Evolutionary conservation across 1,140 invertebrate species (phyloP).

Genomic region (Drosophila seguyi): DNA sequence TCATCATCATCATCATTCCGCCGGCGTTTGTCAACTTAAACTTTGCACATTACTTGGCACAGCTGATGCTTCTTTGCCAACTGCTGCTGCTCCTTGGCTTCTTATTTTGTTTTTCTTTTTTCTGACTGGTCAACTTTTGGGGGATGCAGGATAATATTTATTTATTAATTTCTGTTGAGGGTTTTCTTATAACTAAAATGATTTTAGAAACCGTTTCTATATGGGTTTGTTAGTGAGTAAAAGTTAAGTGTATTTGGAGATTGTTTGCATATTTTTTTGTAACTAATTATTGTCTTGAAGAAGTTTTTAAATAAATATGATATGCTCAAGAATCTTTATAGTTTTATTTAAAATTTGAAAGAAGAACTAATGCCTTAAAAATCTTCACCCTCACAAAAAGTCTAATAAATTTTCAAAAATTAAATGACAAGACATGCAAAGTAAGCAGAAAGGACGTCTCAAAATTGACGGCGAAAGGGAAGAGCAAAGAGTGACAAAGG

Average conservation of each 20-base stretch:
- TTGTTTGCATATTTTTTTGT: not conserved
- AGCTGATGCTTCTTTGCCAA: constrained; percentile 26
- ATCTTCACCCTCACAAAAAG: not conserved
- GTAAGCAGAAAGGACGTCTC: not conserved
- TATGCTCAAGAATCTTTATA: not conserved
- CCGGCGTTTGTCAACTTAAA: constrained; percentile 42
- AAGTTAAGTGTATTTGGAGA: not conserved
- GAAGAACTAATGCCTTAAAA: not conserved
- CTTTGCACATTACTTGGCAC: constrained; percentile 42
- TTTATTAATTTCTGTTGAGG: not conserved
- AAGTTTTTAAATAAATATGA: not conserved
- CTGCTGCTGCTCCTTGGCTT: constrained; percentile 5
- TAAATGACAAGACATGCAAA: constrained; percentile 11
- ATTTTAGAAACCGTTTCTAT: not conserved
- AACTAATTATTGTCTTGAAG: not conserved
- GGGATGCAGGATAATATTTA: constrained; percentile 1
- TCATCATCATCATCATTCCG: constrained; percentile 33
- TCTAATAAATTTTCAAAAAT: not conserved
- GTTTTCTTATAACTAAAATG: not conserved
- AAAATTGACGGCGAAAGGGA: constrained; percentile 17
- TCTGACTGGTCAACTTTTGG: constrained; percentile 16
- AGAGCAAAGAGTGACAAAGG: constrained; percentile 8
- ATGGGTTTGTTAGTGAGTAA: not conserved
- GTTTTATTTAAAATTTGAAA: not conserved
- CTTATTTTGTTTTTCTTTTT: not conserved